Evolutionary conservation across 2,888 invertebrate species (phyloP).

Genomic region (Diplazon laetatorius): DNA sequence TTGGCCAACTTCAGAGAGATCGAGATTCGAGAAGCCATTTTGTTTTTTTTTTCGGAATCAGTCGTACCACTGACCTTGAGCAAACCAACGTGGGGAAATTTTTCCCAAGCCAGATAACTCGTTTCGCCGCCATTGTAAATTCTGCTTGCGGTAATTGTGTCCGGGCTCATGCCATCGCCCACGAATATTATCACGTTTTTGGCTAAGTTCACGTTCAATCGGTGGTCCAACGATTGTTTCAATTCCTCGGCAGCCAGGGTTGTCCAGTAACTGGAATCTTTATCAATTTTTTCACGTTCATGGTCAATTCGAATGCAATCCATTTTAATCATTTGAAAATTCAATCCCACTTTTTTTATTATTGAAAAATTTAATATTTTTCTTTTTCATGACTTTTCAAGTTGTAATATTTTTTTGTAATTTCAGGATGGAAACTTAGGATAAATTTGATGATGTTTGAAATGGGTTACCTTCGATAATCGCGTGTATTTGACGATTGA

Average conservation of each 20-base stretch:
- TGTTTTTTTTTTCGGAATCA: constrained; percentile 5
- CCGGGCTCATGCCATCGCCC: constrained; percentile 96
- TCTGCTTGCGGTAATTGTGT: constrained; percentile 92
- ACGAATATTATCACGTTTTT: constrained; percentile 94
- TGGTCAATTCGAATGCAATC: background rate
- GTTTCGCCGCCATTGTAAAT: constrained; percentile 91
- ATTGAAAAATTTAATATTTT: background rate
- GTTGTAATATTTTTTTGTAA: background rate
- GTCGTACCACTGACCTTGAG: constrained; percentile 87
- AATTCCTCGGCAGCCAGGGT: constrained; percentile 81
- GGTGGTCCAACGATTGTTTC: constrained; percentile 85
- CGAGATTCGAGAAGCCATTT: too few species aligned
- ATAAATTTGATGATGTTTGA: background rate
- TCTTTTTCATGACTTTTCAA: background rate
- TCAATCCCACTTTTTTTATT: background rate
- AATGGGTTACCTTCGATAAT: constrained; percentile 5
- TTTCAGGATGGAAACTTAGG: too few species aligned
- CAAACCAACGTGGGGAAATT: constrained; percentile 92
- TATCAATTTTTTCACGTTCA: constrained; percentile 6
- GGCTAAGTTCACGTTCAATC: constrained; percentile 86
- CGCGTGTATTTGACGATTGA: background rate
- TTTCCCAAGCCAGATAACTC: constrained; percentile 90
- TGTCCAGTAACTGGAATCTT: constrained; percentile 82
- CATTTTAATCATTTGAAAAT: background rate
- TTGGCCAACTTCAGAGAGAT: too few species aligned